These are phyloP conservation scores for Malthinus flaveolus DNA, from an alignment of 2,888 invertebrate species.

Conservation along the genomic window DNA sequence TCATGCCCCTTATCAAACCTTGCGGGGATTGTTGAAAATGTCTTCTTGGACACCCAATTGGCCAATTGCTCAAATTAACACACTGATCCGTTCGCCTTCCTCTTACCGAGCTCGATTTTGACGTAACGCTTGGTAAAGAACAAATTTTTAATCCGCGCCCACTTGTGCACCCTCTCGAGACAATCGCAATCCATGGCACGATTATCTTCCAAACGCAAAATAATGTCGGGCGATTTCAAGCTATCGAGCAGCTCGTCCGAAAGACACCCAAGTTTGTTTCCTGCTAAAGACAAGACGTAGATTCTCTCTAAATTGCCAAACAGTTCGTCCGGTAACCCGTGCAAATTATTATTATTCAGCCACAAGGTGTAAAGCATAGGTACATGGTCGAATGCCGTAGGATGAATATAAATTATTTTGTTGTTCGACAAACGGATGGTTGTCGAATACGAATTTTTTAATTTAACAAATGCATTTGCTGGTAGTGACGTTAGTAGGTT, in stretches of 20 bases:
- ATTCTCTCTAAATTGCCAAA: constrained; percentile 10
- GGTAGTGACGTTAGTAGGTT: constrained; percentile 43
- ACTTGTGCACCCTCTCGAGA: constrained; percentile 9
- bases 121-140: constrained; percentile 18
- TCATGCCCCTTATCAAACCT: too few relatives aligned
- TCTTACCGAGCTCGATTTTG: constrained; percentile 8
- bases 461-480: constrained; percentile 44
- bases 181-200: constrained; percentile 15
- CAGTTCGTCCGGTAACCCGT: constrained; percentile 27
- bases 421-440: constrained; percentile 40
- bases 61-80: background rate
- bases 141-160: constrained; percentile 15
- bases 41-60: background rate
- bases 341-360: constrained; percentile 38
- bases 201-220: constrained; percentile 21
- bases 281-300: constrained; percentile 14
- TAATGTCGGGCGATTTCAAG: constrained; percentile 12
- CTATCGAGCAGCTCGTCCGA: constrained; percentile 12
- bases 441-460: constrained; percentile 35
- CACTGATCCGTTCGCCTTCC: background rate
- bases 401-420: constrained; percentile 34
- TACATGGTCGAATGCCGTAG: constrained; percentile 35
- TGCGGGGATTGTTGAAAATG: too few relatives aligned
- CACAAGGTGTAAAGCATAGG: constrained; percentile 37
- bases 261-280: constrained; percentile 19